Conservation (phyloP, 2,888 invertebrate genomes). For the Glaucopsyche alexis region DNA sequence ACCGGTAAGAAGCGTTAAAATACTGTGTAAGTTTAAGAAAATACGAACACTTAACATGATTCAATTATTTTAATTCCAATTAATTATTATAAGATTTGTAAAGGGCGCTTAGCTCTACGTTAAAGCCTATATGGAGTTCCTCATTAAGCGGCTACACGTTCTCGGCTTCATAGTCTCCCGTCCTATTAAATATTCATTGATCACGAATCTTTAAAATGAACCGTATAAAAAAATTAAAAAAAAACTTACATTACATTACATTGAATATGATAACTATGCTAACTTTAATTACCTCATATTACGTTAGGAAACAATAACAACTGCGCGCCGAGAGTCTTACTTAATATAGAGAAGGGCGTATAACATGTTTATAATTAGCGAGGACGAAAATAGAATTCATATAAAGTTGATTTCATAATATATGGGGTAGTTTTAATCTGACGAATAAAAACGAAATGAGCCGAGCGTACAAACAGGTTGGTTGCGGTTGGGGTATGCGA, state of each 20-base stretch:
- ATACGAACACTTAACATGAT: conserved; percentile 48
- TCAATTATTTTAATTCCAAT: conserved; percentile 63
- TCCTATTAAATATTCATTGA: conserved; percentile 70
- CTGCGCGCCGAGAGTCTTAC: neutral
- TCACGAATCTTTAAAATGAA: conserved; percentile 56
- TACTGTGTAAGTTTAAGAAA: neutral
- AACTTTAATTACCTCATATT: conserved; percentile 9
- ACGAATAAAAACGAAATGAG: conserved; percentile 64
- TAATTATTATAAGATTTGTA: too few relatives aligned
- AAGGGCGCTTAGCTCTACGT: conserved; percentile 51
- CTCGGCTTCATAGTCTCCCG: conserved; percentile 47
- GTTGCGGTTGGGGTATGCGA: conserved; percentile 50
- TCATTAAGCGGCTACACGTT: conserved; percentile 67
- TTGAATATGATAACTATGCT: neutral
- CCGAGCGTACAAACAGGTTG: conserved; percentile 39
- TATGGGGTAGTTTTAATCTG: conserved; percentile 58
- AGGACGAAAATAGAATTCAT: conserved; percentile 46
- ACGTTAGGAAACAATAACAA: neutral
- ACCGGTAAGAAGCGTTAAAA: too few relatives aligned
- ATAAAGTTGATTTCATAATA: conserved; percentile 55
- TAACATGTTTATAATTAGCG: conserved; percentile 19
- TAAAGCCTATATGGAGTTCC: conserved; percentile 56
- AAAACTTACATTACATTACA: too few relatives aligned
- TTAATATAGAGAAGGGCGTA: neutral
- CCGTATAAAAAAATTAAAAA: too few relatives aligned